phyloP scores from a whole-genome alignment of 2,113 vertebrate species.

The Chionis minor region DNA sequence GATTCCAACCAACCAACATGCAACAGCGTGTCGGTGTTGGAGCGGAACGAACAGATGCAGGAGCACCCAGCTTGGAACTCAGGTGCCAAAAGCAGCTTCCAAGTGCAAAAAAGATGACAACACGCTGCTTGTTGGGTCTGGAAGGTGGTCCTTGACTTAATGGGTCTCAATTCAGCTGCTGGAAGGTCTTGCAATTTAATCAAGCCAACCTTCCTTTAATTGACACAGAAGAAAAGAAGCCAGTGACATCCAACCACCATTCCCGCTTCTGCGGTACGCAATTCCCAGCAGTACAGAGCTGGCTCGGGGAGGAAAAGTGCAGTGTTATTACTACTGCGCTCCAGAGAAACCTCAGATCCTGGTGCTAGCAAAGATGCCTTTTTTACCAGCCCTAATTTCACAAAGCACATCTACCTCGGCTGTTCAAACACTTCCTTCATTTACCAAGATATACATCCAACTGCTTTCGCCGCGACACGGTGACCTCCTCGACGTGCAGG shows the following conservation, averaged over 20 bases:
- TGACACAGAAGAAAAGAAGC: background rate
- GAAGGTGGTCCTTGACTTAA: background rate
- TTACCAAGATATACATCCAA: background rate
- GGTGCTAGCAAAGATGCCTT: background rate
- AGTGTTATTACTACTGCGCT: too few species aligned
- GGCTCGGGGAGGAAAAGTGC: background rate
- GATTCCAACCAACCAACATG: background rate
- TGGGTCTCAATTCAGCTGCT: background rate
- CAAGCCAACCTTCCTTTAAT: background rate
- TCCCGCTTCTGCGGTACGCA: background rate
- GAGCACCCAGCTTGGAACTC: background rate
- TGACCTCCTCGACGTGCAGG: background rate
- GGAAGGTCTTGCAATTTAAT: background rate
- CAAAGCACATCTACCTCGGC: background rate
- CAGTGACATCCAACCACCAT: background rate
- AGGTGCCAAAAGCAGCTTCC: background rate
- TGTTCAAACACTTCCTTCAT: background rate
- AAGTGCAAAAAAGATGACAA: background rate
- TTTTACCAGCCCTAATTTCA: background rate
- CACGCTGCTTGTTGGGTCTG: background rate
- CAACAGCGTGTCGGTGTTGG: background rate
- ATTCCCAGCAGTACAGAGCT: fast-evolving
- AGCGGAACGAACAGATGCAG: background rate
- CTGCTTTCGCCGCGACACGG: background rate
- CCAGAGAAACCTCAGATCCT: background rate